phyloP scores from a whole-genome alignment of 2,113 vertebrate genomes.

The Tamias sibiricus region DNA sequence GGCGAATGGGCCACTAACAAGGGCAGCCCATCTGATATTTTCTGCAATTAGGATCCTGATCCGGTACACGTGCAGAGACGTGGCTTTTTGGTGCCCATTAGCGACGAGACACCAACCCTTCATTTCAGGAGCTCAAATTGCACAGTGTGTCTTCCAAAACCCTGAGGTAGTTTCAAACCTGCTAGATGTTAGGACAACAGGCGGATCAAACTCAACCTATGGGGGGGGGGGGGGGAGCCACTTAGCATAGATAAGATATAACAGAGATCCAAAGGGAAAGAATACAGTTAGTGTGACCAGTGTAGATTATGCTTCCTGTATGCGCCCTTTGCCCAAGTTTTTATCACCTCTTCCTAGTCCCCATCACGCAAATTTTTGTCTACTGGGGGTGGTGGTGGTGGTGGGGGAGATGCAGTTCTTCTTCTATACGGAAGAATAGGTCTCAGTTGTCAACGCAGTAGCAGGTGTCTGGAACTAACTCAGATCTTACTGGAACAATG shows the following conservation, averaged over 20 bases:
- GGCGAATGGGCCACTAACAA: neutral
- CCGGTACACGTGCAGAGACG: neutral
- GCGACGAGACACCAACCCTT: neutral
- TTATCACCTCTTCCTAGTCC: neutral
- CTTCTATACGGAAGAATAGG: neutral
- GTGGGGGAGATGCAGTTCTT: neutral
- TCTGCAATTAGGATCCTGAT: neutral
- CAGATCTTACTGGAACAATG: neutral
- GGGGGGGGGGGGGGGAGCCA: neutral
- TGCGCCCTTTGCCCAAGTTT: neutral
- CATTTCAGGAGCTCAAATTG: neutral
- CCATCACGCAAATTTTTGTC: neutral
- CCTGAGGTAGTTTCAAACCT: neutral
- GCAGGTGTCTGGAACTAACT: conserved; percentile 10
- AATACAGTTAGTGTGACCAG: neutral
- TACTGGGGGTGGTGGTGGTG: too few species aligned
- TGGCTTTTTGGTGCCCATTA: too few species aligned
- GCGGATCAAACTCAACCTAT: neutral
- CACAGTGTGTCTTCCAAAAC: neutral
- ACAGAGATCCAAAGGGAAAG: neutral
- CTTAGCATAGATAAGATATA: neutral
- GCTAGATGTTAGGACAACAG: neutral
- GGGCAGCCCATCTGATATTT: neutral
- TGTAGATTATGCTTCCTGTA: neutral
- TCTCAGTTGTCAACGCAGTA: neutral